These are phyloP conservation scores for Aythya baeri DNA, from an alignment of 2,113 vertebrate species.

Conservation along the genomic window DNA sequence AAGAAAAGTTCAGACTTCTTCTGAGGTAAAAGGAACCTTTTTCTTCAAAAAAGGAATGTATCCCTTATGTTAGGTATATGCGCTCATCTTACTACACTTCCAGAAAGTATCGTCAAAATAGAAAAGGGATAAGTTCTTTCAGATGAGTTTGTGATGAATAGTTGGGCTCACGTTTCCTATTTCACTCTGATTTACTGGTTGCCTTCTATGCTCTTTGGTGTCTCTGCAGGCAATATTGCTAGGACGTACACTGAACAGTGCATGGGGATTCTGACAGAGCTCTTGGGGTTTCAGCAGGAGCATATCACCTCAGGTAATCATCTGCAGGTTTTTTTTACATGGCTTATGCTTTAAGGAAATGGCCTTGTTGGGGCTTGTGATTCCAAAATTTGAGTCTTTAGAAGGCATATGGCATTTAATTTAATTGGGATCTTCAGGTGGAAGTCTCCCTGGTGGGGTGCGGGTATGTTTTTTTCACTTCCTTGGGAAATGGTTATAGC, in stretches of 20 bases:
- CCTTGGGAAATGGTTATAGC: background rate
- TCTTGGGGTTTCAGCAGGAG: conserved; percentile 90
- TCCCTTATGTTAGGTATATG: background rate
- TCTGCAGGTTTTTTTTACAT: background rate
- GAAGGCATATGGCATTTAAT: background rate
- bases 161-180: background rate
- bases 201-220: background rate
- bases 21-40: background rate
- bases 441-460: background rate
- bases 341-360: background rate
- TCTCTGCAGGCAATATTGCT: conserved; percentile 86
- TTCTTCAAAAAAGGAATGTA: background rate
- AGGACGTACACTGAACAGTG: conserved; percentile 91
- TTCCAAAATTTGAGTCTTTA: background rate
- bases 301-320: conserved; percentile 92
- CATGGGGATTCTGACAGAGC: conserved; percentile 88
- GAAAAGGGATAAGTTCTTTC: background rate
- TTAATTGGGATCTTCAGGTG: background rate
- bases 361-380: background rate
- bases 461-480: background rate
- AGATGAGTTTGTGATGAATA: background rate
- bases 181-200: background rate
- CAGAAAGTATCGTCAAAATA: background rate
- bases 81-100: background rate
- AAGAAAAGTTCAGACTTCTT: background rate